phyloP scores from a whole-genome alignment of 2,888 invertebrate genomes.

The Chironomus tentans region DNA sequence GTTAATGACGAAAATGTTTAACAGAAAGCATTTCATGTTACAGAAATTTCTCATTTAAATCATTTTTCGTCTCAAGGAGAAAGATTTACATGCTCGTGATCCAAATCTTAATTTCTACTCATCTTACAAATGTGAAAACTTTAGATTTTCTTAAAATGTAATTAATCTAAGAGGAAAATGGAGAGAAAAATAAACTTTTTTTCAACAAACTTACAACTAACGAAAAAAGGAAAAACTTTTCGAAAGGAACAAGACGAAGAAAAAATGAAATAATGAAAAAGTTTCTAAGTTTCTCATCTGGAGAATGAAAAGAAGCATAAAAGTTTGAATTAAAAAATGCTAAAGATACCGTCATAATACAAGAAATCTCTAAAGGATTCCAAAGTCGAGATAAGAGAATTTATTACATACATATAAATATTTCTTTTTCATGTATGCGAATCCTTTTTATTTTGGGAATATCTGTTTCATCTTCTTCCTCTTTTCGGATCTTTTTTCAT shows the following conservation, averaged over 20 bases:
- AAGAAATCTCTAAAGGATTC: slow-evolving; percentile 24
- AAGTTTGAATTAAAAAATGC: neutral
- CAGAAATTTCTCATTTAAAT: too few relatives aligned
- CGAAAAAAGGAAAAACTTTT: too few relatives aligned
- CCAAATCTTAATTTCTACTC: neutral
- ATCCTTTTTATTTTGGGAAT: neutral
- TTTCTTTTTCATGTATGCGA: neutral
- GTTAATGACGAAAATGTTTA: too few relatives aligned
- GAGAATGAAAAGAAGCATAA: neutral
- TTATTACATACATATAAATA: neutral
- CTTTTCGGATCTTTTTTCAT: neutral
- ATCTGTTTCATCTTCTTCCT: neutral
- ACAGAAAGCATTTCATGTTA: too few relatives aligned
- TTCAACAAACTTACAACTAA: neutral
- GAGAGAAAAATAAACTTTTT: neutral
- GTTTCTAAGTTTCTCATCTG: too few relatives aligned
- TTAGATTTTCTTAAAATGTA: neutral
- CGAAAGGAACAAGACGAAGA: neutral
- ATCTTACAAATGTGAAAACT: neutral
- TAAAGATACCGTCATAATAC: slow-evolving; percentile 26
- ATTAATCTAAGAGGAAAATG: neutral
- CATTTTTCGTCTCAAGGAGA: too few relatives aligned
- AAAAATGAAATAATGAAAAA: neutral
- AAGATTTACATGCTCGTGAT: too few relatives aligned
- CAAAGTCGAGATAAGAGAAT: slow-evolving; percentile 26